Conservation (phyloP, 2,797 vertebrate species). For the Helicolenus hilgendorfi region DNA sequence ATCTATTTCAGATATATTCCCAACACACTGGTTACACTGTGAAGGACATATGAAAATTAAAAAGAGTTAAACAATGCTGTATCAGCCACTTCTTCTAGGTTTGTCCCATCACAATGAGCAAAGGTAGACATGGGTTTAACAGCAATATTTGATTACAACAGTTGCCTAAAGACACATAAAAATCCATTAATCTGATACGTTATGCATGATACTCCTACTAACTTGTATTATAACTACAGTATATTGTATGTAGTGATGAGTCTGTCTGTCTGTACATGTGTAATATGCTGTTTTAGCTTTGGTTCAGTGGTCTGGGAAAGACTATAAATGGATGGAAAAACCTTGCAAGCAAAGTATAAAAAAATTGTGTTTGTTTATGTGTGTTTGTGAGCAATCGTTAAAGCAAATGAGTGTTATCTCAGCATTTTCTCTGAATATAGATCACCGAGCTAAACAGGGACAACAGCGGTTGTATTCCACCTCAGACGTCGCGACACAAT, state of each 20-base stretch:
- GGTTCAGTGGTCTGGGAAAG: neutral
- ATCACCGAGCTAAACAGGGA: slow-evolving; percentile 63
- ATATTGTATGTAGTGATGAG: neutral
- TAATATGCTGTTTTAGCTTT: neutral
- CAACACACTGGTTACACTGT: neutral
- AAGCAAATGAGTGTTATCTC: slow-evolving; percentile 39
- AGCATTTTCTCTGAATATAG: slow-evolving; percentile 63
- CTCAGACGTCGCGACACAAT: slow-evolving; percentile 64
- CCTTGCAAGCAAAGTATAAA: slow-evolving; percentile 12
- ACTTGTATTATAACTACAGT: neutral
- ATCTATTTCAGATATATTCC: neutral
- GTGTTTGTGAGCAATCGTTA: neutral
- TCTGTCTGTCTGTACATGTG: neutral
- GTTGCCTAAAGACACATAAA: neutral
- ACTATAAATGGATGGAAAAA: slow-evolving; percentile 5
- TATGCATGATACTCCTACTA: neutral
- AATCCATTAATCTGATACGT: neutral
- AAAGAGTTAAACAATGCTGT: neutral
- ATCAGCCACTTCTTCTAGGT: neutral
- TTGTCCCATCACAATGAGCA: neutral
- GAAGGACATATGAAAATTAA: slow-evolving; percentile 12
- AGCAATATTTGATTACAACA: neutral
- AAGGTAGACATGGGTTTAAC: neutral
- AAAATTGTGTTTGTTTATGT: neutral
- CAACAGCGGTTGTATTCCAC: slow-evolving; percentile 52